These are phyloP conservation scores for Pimephales promelas DNA, from an alignment of 2,113 vertebrate species.

Conservation along the genomic window DNA sequence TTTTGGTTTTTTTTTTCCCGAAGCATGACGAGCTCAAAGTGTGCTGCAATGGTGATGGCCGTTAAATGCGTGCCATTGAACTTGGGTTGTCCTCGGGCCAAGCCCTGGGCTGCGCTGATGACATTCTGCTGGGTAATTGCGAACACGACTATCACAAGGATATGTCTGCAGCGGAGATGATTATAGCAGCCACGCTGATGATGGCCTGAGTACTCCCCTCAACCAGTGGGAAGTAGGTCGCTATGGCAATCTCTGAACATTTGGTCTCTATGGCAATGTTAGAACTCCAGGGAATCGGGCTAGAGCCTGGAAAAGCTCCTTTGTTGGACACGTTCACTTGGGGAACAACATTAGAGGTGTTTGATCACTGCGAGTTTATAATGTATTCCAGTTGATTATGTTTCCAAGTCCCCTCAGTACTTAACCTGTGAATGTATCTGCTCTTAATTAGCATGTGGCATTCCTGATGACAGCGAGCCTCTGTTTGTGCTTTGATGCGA, in stretches of 20 bases:
- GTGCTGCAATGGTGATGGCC: slow-evolving; percentile 52
- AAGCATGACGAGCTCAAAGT: slow-evolving; percentile 41
- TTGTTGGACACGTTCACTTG: background rate
- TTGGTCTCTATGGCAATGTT: slow-evolving; percentile 39
- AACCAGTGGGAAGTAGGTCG: slow-evolving; percentile 45
- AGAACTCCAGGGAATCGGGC: background rate
- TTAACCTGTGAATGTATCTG: slow-evolving; percentile 64
- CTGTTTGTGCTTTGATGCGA: slow-evolving; percentile 67
- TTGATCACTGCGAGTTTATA: slow-evolving; percentile 55
- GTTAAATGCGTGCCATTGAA: slow-evolving; percentile 55
- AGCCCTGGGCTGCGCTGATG: slow-evolving; percentile 45
- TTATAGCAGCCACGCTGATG: slow-evolving; percentile 46
- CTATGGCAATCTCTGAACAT: slow-evolving; percentile 16
- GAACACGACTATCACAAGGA: slow-evolving; percentile 51
- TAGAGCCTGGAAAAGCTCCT: background rate
- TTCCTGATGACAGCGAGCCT: slow-evolving; percentile 53
- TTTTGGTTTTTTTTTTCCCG: background rate
- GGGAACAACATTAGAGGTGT: slow-evolving; percentile 49
- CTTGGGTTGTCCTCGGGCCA: slow-evolving; percentile 54
- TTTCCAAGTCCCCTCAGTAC: slow-evolving; percentile 57
- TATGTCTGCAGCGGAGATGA: slow-evolving; percentile 45
- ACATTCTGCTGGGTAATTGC: slow-evolving; percentile 55
- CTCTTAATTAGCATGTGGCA: slow-evolving; percentile 64
- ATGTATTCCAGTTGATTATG: slow-evolving; percentile 23
- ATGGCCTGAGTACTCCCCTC: slow-evolving; percentile 39